Conservation (phyloP, 2,888 invertebrate species). For the Onthophagus sagittarius region DNA sequence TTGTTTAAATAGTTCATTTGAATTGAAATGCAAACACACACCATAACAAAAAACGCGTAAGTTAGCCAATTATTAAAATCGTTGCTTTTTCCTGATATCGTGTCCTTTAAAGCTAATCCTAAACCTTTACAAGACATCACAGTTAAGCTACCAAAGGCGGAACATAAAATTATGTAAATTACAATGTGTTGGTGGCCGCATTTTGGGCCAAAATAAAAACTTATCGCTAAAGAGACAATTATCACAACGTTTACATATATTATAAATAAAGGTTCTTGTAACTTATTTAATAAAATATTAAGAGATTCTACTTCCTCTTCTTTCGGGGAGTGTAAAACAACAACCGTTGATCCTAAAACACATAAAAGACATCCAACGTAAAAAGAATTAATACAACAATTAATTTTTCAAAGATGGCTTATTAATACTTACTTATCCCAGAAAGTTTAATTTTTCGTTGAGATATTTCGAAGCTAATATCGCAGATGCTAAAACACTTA, state of each 20-base stretch:
- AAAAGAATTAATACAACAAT: too few species aligned
- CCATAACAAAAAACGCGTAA: constrained; percentile 69
- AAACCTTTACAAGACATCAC: constrained; percentile 94
- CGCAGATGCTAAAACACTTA: constrained; percentile 91
- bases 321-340: constrained; percentile 95
- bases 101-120: constrained; percentile 81
- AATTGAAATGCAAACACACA: constrained; percentile 75
- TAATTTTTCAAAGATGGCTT: too few species aligned
- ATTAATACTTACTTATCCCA: constrained; percentile 71
- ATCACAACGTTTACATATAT: constrained; percentile 70
- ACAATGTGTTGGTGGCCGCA: constrained; percentile 80
- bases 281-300: constrained; percentile 66
- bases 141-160: constrained; percentile 86
- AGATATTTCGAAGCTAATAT: constrained; percentile 84
- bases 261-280: constrained; percentile 75
- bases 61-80: constrained; percentile 76
- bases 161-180: constrained; percentile 86
- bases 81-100: constrained; percentile 60
- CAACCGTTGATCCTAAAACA: constrained; percentile 85
- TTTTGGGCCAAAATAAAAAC: constrained; percentile 67
- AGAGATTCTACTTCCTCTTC: constrained; percentile 80
- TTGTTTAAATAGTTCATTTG: constrained; percentile 97
- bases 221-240: constrained; percentile 29
- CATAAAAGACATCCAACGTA: constrained; percentile 89
- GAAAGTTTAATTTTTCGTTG: constrained; percentile 82